A percentile compares a stretch with the other conserved stretches of the same genome.
Evolutionary conservation across 2,888 invertebrate species (phyloP).

Genomic region (Isoperla grammatica): DNA sequence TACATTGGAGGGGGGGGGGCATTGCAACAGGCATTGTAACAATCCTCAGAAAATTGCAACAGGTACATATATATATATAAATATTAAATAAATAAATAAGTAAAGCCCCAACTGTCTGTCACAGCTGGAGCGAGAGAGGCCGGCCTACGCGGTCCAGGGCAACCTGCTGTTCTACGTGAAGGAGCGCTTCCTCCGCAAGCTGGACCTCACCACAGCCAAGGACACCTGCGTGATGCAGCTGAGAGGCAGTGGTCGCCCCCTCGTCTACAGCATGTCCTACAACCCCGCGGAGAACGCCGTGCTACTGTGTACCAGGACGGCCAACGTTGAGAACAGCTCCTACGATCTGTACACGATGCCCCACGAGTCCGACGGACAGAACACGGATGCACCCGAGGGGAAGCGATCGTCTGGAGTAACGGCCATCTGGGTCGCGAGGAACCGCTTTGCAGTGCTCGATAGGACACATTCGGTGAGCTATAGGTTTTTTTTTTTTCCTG

Average conservation of each 20-base stretch:
- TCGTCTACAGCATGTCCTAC: constrained; percentile 85
- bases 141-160: constrained; percentile 90
- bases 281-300: constrained; percentile 97
- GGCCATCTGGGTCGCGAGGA: constrained; percentile 95
- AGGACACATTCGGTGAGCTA: constrained; percentile 77
- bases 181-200: constrained; percentile 80
- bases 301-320: constrained; percentile 75
- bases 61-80: no score
- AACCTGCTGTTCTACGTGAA: constrained; percentile 95
- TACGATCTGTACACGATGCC: constrained; percentile 93
- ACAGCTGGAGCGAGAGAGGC: constrained; percentile 88
- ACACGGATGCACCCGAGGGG: constrained; percentile 57
- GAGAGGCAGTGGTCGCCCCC: constrained; percentile 69
- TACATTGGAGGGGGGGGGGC: no score
- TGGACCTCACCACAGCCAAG: constrained; percentile 91
- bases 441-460: constrained; percentile 95
- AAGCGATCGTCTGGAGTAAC: constrained; percentile 85
- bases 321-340: constrained; percentile 79
- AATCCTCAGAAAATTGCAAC: no score
- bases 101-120: no score
- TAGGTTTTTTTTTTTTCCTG: not conserved
- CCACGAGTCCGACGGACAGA: constrained; percentile 51
- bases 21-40: no score
- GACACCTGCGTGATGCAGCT: constrained; percentile 92
- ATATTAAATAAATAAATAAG: no score